A percentile compares a stretch with the other conserved stretches of the same genome.
These are phyloP conservation scores for Lepilemur septentrionalis DNA, from an alignment of 2,797 vertebrate species.

Conservation along the genomic window DNA sequence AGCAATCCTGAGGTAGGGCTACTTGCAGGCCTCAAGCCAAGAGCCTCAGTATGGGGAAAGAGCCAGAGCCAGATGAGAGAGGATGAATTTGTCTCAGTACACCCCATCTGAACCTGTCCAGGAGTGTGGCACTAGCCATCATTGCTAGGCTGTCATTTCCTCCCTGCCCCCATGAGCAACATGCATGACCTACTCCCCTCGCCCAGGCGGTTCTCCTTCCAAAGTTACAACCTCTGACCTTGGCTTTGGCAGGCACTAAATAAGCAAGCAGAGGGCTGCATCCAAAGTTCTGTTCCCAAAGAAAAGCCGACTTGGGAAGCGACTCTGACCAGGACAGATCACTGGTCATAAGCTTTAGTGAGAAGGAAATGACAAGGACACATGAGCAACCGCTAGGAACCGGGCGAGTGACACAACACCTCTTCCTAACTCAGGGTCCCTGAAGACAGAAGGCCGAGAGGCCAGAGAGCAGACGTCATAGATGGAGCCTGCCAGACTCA, in stretches of 20 bases:
- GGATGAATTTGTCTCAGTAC: neutral
- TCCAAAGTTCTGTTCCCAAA: neutral
- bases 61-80: neutral
- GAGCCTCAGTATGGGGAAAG: neutral
- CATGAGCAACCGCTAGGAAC: conserved; percentile 36
- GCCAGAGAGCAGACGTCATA: neutral
- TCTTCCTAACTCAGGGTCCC: neutral
- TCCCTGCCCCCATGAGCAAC: neutral
- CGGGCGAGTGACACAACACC: neutral
- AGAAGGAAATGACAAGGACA: conserved; percentile 45
- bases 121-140: neutral
- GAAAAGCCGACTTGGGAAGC: neutral
- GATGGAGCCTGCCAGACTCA: neutral
- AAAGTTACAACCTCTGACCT: neutral
- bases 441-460: conserved; percentile 7
- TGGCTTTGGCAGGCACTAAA: neutral
- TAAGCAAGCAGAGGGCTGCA: neutral
- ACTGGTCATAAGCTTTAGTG: neutral
- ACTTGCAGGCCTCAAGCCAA: neutral
- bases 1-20: neutral
- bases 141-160: neutral
- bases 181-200: neutral
- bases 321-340: conserved; percentile 22
- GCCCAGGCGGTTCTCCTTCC: neutral
- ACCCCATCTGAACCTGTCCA: neutral